Conservation (phyloP, 2,888 invertebrate species). For the Tridacna gigas region DNA sequence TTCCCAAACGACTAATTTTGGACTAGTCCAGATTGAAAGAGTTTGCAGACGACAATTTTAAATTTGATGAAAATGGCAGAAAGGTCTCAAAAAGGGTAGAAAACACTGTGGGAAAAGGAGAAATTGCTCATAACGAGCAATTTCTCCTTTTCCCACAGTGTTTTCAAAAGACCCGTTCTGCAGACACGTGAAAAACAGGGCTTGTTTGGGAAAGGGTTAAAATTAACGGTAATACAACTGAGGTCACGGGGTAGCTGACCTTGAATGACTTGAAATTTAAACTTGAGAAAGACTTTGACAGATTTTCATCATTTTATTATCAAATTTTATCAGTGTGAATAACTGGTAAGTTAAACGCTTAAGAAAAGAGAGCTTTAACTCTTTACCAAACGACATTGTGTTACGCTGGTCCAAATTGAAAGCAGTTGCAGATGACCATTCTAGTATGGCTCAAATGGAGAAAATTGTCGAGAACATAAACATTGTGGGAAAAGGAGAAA, state of each 20-base stretch:
- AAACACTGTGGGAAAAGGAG: not conserved
- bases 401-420: no score
- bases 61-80: no score
- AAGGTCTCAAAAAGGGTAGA: no score
- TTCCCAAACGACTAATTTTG: no score
- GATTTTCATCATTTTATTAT: not conserved
- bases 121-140: not conserved
- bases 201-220: not conserved
- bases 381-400: no score
- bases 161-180: not conserved
- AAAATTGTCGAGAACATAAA: no score
- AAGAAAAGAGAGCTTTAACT: no score
- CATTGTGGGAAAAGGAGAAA: no score
- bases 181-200: not conserved
- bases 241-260: not conserved
- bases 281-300: not conserved
- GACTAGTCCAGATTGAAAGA: no score
- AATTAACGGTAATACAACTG: not conserved
- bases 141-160: conserved; percentile 2
- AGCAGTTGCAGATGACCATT: no score
- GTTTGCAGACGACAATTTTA: no score
- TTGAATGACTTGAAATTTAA: not conserved
- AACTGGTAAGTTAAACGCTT: not conserved
- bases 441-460: no score
- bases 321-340: not conserved